Conservation (phyloP, 2,797 vertebrate genomes). For the Pangasius mekongensis region DNA sequence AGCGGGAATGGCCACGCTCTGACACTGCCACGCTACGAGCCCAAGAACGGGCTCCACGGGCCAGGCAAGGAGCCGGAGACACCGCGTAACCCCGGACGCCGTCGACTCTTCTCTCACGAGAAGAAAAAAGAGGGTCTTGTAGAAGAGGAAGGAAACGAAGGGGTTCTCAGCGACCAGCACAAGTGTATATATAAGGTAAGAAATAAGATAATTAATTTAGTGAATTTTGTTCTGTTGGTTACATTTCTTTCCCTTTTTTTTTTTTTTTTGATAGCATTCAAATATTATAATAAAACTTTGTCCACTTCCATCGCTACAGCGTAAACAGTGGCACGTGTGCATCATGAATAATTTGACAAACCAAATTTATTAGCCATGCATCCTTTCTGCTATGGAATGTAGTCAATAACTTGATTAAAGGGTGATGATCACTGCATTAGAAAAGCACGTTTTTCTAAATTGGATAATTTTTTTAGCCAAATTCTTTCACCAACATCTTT, state of each 20-base stretch:
- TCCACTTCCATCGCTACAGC: no score
- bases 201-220: not conserved
- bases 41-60: conserved; percentile 91
- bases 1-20: conserved; percentile 79
- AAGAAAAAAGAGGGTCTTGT: conserved; percentile 83
- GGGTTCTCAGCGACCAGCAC: conserved; percentile 93
- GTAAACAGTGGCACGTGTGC: no score
- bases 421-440: no score
- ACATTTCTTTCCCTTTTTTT: not conserved
- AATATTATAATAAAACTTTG: not conserved
- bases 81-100: conserved; percentile 84
- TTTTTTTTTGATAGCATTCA: not conserved
- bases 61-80: conserved; percentile 84
- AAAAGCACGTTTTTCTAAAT: no score
- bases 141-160: conserved; percentile 79
- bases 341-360: no score
- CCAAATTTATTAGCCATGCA: no score
- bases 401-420: no score
- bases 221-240: not conserved
- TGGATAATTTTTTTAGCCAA: not conserved
- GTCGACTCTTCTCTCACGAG: conserved; percentile 98
- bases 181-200: conserved; percentile 98
- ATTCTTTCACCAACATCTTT: not conserved
- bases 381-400: no score
- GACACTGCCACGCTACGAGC: conserved; percentile 92